These are phyloP conservation scores for Gadus chalcogrammus DNA, from an alignment of 2,113 vertebrate genomes.

Conservation along the genomic window DNA sequence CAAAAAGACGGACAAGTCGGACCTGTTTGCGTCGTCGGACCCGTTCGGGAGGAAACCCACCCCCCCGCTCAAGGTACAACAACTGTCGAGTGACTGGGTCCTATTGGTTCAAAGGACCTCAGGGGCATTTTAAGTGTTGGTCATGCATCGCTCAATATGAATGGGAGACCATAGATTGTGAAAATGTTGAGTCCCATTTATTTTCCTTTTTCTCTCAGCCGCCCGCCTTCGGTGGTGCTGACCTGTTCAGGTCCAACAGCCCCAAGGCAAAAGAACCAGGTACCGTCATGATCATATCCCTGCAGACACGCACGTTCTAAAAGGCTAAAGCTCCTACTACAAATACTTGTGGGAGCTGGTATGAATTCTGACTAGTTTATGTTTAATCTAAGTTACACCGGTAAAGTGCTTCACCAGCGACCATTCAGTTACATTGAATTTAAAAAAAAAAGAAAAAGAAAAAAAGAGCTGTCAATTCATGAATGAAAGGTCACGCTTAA, in stretches of 20 bases:
- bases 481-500: too few species aligned
- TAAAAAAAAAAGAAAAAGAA: too few species aligned
- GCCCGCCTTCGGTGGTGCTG: slow-evolving; percentile 79
- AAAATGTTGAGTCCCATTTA: slow-evolving; percentile 4
- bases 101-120: neutral
- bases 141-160: too few species aligned
- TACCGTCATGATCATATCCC: slow-evolving; percentile 41
- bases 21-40: slow-evolving; percentile 82
- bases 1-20: slow-evolving; percentile 77
- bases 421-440: too few species aligned
- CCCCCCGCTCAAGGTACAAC: slow-evolving; percentile 78
- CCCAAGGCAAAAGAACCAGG: slow-evolving; percentile 83
- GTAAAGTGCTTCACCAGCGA: too few species aligned
- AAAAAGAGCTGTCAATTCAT: too few species aligned
- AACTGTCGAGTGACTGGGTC: neutral
- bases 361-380: too few species aligned
- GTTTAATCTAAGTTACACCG: too few species aligned
- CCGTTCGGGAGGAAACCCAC: slow-evolving; percentile 78
- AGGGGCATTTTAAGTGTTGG: neutral
- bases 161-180: neutral
- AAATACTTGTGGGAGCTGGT: too few species aligned
- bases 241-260: slow-evolving; percentile 76
- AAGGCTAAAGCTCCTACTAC: neutral
- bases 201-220: slow-evolving; percentile 65
- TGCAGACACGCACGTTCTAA: neutral